Base-by-base conservation (phyloP, 2,797 vertebrate species). In the Phrynocephalus guinanensis region DNA sequence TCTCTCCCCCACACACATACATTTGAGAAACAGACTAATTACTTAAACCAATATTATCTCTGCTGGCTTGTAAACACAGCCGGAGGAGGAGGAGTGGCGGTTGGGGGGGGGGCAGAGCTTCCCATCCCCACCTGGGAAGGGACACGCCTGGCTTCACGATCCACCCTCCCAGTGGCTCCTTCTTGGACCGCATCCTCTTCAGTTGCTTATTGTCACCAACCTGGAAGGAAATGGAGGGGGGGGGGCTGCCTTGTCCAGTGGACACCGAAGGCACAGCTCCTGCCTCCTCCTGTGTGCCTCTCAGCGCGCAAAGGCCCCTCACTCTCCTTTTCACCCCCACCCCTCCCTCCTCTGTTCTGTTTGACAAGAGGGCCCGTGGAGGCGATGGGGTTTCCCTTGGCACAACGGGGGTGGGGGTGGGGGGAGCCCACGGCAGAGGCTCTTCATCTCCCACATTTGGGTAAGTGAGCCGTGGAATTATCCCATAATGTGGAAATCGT, bases 1-100 rank as follows among this genome's bases (percentile, higher is more conserved):
- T 90, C 88, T 4, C 20, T 26, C 33, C 33, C 33, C 2, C 33
- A 33, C 33, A 33, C 33, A 33, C 33, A 33, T 2, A 4, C 92
- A 94, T 96, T 95, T 96, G 95, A 95, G 96, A 96, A 96, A 95
- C 95, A 96, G 95, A 96, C 96, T 95, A 96, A 96, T 97, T 96
- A 96, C 94, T 94, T 96, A 95, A 96, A 96, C 95, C 96, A 97
- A 97, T 95, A 97, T 96, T 95, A 96, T 93, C 95, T 96, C 95
- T 66, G 28, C 93, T 94, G 93, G 91, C 93, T 93, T 93, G 95
- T 94, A 96, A 97, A 96, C 94, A 92, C 93, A 93, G 91, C 92
- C 94, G 92, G 94, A 88, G 87, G 91, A 90, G 93, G 93, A 94
- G 6, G 24, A 22, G 66, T 22, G 18, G 66, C 8, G 52, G 52